A percentile compares a stretch with the other conserved stretches of the same genome.
These are phyloP conservation scores for Pediacus dermestoides DNA, from an alignment of 2,888 invertebrate species.

Conservation along the genomic window DNA sequence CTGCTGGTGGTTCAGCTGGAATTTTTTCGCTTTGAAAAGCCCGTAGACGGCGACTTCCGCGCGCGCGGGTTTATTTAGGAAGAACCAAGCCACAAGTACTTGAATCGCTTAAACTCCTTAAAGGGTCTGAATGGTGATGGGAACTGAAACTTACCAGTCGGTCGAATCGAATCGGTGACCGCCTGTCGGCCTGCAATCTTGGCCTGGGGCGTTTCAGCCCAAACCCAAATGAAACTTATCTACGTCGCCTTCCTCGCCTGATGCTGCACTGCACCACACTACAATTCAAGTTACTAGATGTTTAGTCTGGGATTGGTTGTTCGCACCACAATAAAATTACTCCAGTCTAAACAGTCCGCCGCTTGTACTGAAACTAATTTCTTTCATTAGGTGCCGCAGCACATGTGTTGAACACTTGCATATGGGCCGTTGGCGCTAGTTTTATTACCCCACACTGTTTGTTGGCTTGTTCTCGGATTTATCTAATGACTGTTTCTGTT, in stretches of 20 bases:
- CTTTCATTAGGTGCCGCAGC: constrained; percentile 23
- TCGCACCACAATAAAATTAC: constrained; percentile 1
- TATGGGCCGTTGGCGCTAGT: no score
- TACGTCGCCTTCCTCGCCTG: not conserved
- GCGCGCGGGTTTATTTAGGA: not conserved
- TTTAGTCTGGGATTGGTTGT: not conserved
- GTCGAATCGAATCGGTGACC: constrained; percentile 5
- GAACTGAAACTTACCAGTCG: constrained; percentile 8
- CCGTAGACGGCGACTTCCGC: no score
- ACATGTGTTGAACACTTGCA: constrained; percentile 35
- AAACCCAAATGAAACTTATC: not conserved
- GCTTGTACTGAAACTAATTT: no score
- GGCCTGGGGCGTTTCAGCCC: constrained; percentile 8
- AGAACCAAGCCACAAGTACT: not conserved
- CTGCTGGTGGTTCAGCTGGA: no score
- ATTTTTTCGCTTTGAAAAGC: no score
- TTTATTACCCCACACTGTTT: no score
- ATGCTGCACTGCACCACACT: not conserved
- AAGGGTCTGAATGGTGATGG: constrained; percentile 5
- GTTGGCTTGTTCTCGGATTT: no score
- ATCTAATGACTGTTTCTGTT: no score
- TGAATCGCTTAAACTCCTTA: not conserved
- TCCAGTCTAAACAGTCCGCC: constrained; percentile 13
- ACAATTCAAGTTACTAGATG: not conserved
- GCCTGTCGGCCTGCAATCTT: constrained; percentile 4